These are phyloP conservation scores for Stenichneumon culpator DNA, from an alignment of 2,888 invertebrate genomes.

Conservation along the genomic window DNA sequence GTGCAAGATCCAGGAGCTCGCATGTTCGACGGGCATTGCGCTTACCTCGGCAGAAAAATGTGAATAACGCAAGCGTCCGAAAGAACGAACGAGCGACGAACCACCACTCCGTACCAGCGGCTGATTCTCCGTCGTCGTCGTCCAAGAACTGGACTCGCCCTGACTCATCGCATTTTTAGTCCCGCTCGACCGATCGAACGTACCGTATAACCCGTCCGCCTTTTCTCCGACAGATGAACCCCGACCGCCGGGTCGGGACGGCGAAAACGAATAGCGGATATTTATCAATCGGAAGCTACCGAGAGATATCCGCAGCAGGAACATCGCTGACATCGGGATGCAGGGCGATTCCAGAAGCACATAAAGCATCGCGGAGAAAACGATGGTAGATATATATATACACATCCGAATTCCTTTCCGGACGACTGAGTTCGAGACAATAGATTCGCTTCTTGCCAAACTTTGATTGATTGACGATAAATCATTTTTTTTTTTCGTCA, in stretches of 20 bases:
- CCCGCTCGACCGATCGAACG: conserved; percentile 44
- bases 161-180: conserved; percentile 71
- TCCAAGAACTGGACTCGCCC: conserved; percentile 42
- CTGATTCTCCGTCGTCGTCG: conserved; percentile 37
- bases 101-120: conserved; percentile 13
- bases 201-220: conserved; percentile 5
- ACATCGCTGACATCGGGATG: conserved; percentile 11
- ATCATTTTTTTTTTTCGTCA: background rate
- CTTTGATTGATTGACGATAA: conserved; percentile 6
- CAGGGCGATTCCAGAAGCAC: background rate
- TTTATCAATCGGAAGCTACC: conserved; percentile 34
- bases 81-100: conserved; percentile 64
- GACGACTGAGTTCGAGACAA: background rate
- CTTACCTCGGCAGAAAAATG: conserved; percentile 77
- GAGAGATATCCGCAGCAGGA: conserved; percentile 1
- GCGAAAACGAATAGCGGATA: conserved; percentile 44
- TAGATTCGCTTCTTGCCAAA: background rate
- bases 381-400: background rate
- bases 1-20: conserved; percentile 7
- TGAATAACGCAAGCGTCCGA: conserved; percentile 68
- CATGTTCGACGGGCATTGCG: conserved; percentile 37
- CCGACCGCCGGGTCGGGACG: conserved; percentile 3
- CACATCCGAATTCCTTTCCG: background rate
- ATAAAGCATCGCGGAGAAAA: conserved; percentile 1
- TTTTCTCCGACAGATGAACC: conserved; percentile 45